Base-by-base conservation (phyloP, 2,113 vertebrate genomes). In the Seriola dumerili region DNA sequence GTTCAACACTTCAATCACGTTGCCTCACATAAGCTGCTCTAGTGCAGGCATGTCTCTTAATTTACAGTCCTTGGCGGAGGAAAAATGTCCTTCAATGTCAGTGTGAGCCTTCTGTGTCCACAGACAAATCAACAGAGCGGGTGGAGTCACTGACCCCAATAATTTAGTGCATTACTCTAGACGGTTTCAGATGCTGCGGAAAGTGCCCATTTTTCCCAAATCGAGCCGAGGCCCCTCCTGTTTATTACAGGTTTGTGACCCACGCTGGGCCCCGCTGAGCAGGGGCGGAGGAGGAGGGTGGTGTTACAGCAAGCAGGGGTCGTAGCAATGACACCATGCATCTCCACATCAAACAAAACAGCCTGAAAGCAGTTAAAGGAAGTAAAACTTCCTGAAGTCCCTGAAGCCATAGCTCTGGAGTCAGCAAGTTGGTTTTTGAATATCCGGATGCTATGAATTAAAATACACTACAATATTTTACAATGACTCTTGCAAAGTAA, bases 241-340 rank as follows among this genome's bases (percentile, higher is more conserved):
- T 94, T 96, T 96, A 95, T 95, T 95, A 95, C 91, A 94, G 94
- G 93, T 94, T 94, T 94, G 93, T 95, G 94, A 96, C 95, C 95
- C 91, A 90, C 80, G 88, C 91, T 78, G 85, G 81, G 88, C 82
- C 92, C 90, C 23, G 88, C 90, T 92, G 94, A 92, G 94, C 94
- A 85, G 85, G 76, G 84, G 50, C 59, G 83, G 72, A 65, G 69
- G 70, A 40, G 82, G 68, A 86, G 57, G 80, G 81, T 72, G 86
- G 89, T 79, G 88, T 87, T 91, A 74, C 90, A 91, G 88, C 82
- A 91, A 84, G 86, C 91, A 93, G 94, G 90, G 94, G 93, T 95
- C 94, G 61, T 84, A 61, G 78, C 94, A 95, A 95, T 96, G 94
- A 96, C 94, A 95, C 84, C 66, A 64, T 78, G 80, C 85, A 80